A percentile compares a stretch with the other conserved stretches of the same genome.
Conservation (phyloP, 2,113 vertebrate genomes). For the Osmerus mordax region DNA sequence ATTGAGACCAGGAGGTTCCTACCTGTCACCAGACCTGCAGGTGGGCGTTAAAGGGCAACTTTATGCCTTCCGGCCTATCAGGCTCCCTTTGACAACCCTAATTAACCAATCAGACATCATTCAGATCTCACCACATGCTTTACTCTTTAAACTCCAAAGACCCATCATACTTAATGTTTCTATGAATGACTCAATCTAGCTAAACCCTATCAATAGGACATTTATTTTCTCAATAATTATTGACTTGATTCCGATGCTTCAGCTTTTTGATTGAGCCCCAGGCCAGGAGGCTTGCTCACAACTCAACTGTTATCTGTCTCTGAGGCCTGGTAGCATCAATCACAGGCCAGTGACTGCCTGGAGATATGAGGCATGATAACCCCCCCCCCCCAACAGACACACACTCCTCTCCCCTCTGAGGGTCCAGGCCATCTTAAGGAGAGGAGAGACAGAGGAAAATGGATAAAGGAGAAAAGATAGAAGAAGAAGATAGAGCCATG, state of each 20-base stretch:
- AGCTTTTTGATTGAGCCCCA: neutral
- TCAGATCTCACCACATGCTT: conserved; percentile 18
- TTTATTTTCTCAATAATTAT: conserved; percentile 37
- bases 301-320: conserved; percentile 23
- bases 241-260: conserved; percentile 11
- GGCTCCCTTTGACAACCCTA: neutral
- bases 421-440: neutral
- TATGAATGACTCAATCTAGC: conserved; percentile 1
- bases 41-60: neutral
- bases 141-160: conserved; percentile 28
- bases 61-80: neutral
- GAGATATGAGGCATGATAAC: no score
- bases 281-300: neutral
- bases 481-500: conserved; percentile 13
- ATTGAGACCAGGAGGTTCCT: neutral
- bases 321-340: conserved; percentile 21
- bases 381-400: no score
- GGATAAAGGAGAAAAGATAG: neutral
- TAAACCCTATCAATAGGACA: conserved; percentile 28
- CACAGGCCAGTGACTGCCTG: neutral
- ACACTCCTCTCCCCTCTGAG: no score
- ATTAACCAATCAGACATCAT: conserved; percentile 12
- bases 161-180: conserved; percentile 17
- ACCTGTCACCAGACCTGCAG: neutral
- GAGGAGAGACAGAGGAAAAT: neutral